These are phyloP conservation scores for Leptinotarsa lineolata DNA, from an alignment of 1,140 invertebrate species.

Conservation along the genomic window DNA sequence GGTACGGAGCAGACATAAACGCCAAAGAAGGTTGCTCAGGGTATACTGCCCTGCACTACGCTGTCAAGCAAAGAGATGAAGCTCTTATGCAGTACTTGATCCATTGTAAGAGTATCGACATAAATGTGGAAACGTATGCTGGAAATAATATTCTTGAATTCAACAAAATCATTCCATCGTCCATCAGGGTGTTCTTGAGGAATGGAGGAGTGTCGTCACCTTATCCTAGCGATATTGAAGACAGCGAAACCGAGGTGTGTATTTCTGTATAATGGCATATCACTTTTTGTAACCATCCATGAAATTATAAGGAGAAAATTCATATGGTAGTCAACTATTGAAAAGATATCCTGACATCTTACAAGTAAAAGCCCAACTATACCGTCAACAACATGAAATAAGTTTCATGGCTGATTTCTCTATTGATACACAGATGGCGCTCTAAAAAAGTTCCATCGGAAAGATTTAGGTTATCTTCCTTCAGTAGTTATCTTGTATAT, in stretches of 20 bases:
- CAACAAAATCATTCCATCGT: slow-evolving; percentile 34
- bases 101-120: slow-evolving; percentile 60
- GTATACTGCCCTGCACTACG: slow-evolving; percentile 80
- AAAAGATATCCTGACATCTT: no score
- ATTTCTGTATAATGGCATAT: no score
- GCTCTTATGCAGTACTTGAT: slow-evolving; percentile 68
- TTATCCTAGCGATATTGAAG: slow-evolving; percentile 46
- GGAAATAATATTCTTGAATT: slow-evolving; percentile 46
- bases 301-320: background rate
- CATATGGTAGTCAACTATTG: background rate
- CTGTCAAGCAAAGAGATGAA: slow-evolving; percentile 72
- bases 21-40: slow-evolving; percentile 78
- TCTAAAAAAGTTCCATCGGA: background rate
- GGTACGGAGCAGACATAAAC: slow-evolving; percentile 80
- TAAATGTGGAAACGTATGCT: slow-evolving; percentile 45
- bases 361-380: no score
- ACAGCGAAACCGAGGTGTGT: slow-evolving; percentile 42
- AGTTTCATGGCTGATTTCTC: background rate
- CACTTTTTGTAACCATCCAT: no score
- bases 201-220: slow-evolving; percentile 46
- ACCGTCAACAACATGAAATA: background rate
- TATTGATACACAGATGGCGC: background rate
- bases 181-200: slow-evolving; percentile 35
- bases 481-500: background rate
- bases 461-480: background rate